These are phyloP conservation scores for Regulus satrapa DNA, from an alignment of 2,113 vertebrate species.

Conservation along the genomic window DNA sequence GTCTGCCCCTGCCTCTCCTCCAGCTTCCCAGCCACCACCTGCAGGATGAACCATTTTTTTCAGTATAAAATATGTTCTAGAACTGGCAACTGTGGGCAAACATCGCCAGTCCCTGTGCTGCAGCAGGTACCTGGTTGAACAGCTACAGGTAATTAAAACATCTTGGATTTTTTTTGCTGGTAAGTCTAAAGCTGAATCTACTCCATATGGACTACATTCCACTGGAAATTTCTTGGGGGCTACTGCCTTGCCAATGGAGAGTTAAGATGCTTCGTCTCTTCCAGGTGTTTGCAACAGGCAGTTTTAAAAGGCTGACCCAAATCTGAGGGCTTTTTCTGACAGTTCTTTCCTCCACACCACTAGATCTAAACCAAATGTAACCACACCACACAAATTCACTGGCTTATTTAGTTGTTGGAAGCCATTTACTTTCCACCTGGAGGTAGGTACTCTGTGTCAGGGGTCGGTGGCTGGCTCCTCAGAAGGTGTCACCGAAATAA, in stretches of 20 bases:
- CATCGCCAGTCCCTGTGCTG: background rate
- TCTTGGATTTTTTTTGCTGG: accelerated
- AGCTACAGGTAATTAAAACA: accelerated
- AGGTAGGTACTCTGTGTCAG: background rate
- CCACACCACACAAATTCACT: accelerated
- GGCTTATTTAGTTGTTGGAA: accelerated
- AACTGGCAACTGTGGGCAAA: background rate
- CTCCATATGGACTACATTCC: accelerated
- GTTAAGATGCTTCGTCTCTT: background rate
- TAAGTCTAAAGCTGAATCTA: background rate
- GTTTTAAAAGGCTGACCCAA: background rate
- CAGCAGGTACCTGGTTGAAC: background rate
- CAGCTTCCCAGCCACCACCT: background rate
- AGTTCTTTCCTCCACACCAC: accelerated
- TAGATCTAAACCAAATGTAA: accelerated
- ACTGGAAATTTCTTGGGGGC: background rate
- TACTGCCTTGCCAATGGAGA: background rate
- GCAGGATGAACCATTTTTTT: accelerated
- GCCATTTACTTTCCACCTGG: accelerated
- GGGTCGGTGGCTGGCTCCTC: background rate
- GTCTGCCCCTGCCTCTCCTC: background rate
- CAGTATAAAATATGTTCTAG: accelerated
- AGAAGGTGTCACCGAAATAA: accelerated
- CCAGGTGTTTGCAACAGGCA: background rate
- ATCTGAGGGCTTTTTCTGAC: background rate